A percentile compares a stretch with the other conserved stretches of the same genome.
Conservation (phyloP, 2,888 invertebrate genomes). For the Eudemis profundana region DNA sequence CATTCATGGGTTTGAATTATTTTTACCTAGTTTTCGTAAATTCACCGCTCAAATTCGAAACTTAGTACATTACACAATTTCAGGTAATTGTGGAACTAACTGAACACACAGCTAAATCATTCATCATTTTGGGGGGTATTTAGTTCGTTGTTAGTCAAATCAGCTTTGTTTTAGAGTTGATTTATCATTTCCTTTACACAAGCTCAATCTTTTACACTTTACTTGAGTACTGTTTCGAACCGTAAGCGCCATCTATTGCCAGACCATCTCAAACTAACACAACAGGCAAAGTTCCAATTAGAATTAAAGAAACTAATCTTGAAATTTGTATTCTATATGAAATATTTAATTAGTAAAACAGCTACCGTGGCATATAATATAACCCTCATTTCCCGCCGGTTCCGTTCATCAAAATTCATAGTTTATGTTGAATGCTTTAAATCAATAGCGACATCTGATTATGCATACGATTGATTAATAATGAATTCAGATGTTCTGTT, state of each 20-base stretch:
- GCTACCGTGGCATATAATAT: constrained; percentile 33
- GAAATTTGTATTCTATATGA: not conserved
- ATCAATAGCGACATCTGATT: constrained; percentile 39
- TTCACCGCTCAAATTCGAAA: too few species aligned
- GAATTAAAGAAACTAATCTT: not conserved
- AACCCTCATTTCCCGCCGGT: constrained; percentile 18
- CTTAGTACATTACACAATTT: too few species aligned
- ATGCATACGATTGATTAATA: constrained; percentile 39
- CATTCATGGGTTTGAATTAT: too few species aligned
- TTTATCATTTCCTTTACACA: not conserved
- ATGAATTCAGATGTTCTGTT: constrained; percentile 36
- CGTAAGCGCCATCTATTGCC: constrained; percentile 32
- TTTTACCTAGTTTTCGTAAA: too few species aligned
- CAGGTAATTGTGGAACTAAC: too few species aligned
- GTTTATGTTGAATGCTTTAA: constrained; percentile 39
- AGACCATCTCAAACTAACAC: not conserved
- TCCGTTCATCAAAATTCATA: constrained; percentile 36
- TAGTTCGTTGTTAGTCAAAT: too few species aligned
- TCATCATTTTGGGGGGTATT: too few species aligned
- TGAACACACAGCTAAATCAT: too few species aligned
- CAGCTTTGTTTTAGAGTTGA: not conserved
- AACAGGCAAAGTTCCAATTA: not conserved
- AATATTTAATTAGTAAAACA: constrained; percentile 19
- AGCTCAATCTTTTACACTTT: too few species aligned
- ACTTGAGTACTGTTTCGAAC: constrained; percentile 5